phyloP scores from a whole-genome alignment of 2,888 invertebrate species.

The Calliphora vomitoria region DNA sequence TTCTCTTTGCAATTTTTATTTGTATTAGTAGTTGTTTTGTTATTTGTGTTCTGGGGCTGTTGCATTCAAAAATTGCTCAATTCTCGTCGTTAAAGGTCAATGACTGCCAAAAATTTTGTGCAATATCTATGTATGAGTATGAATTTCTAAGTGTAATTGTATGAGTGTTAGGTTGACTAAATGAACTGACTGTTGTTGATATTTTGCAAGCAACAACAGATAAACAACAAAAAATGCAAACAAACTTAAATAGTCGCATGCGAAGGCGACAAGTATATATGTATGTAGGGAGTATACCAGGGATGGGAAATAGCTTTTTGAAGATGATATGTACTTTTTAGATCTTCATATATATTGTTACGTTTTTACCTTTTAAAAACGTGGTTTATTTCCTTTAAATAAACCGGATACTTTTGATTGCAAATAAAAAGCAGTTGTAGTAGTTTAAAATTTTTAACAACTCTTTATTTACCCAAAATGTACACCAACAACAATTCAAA shows the following conservation, averaged over 20 bases:
- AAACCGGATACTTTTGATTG: no score
- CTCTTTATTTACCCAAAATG: no score
- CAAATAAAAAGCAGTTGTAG: no score
- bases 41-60: constrained; percentile 37
- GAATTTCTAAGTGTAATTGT: constrained; percentile 18
- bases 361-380: no score
- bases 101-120: constrained; percentile 69
- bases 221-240: constrained; percentile 25
- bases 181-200: constrained; percentile 13
- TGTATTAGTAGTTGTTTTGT: constrained; percentile 53
- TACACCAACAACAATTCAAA: no score
- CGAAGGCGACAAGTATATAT: constrained; percentile 1
- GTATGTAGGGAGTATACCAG: no score
- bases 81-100: constrained; percentile 57
- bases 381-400: no score
- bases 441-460: no score
- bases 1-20: constrained; percentile 38
- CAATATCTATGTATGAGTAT: constrained; percentile 37
- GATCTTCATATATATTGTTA: no score
- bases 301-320: no score
- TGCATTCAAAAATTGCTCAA: constrained; percentile 61
- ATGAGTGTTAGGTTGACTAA: constrained; percentile 29
- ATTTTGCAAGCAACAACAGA: constrained; percentile 23
- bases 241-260: constrained; percentile 9
- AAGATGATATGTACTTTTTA: no score